A percentile compares a stretch with the other conserved stretches of the same genome.
phyloP scores from a whole-genome alignment of 2,888 invertebrate genomes.

The Incurvaria masculella region DNA sequence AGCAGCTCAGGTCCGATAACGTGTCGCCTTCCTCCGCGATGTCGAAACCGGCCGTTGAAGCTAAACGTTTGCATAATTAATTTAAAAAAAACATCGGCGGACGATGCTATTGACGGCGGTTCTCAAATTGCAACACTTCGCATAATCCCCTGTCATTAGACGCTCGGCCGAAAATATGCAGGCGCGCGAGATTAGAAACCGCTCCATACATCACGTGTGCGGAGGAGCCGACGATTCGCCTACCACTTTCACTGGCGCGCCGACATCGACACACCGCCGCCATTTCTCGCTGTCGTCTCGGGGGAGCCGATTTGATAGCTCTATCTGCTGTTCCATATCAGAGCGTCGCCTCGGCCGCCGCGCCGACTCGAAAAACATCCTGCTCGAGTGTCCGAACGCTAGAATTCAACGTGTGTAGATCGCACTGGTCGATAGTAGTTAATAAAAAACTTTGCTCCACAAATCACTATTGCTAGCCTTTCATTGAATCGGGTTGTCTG shows the following conservation, averaged over 20 bases:
- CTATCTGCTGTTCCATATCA: too few relatives aligned
- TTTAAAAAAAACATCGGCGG: background rate
- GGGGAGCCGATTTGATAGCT: background rate
- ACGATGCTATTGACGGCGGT: background rate
- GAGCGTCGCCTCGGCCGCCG: too few relatives aligned
- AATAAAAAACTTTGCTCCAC: too few relatives aligned
- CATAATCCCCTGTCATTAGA: background rate
- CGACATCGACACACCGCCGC: too few relatives aligned
- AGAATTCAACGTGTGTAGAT: too few relatives aligned
- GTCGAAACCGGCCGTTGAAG: background rate
- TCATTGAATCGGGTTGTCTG: too few relatives aligned
- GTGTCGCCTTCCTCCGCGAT: background rate
- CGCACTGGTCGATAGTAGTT: too few relatives aligned
- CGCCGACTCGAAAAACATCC: too few relatives aligned
- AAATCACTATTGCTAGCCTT: too few relatives aligned
- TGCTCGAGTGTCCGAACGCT: too few relatives aligned
- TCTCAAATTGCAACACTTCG: background rate
- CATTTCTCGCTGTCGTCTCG: background rate
- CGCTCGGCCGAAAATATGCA: background rate
- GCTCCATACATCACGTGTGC: background rate
- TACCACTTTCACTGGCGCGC: background rate
- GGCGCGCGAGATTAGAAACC: background rate
- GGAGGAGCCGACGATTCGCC: background rate
- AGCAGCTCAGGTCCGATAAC: too few relatives aligned
- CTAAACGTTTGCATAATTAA: background rate